Conservation (phyloP, 2,888 invertebrate species). For the Rhimphoctona megacephalus region DNA sequence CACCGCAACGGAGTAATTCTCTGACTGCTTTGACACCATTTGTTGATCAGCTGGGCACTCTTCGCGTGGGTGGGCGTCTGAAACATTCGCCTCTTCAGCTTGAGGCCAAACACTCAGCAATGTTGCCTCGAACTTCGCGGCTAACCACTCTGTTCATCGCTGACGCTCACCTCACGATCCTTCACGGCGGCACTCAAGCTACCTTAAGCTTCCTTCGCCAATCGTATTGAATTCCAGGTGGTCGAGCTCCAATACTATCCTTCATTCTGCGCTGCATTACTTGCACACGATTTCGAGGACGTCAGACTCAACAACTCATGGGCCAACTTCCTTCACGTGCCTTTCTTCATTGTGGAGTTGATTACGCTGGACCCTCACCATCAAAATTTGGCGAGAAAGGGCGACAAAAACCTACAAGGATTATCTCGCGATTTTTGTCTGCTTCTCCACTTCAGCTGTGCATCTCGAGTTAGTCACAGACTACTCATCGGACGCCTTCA, state of each 20-base stretch:
- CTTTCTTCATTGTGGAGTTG: conserved; percentile 57
- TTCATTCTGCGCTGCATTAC: conserved; percentile 51
- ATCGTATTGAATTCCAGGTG: conserved; percentile 35
- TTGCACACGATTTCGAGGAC: conserved; percentile 6
- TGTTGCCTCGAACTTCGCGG: conserved; percentile 42
- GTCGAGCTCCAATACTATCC: conserved; percentile 43
- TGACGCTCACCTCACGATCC: conserved; percentile 47
- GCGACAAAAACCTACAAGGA: conserved; percentile 48
- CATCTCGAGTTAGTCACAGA: conserved; percentile 70
- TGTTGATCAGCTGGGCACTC: conserved; percentile 41
- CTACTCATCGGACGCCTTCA: conserved; percentile 63
- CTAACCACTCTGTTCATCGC: conserved; percentile 48
- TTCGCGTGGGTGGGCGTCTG: conserved; percentile 63
- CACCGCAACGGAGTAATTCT: background rate
- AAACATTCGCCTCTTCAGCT: conserved; percentile 12
- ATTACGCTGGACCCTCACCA: conserved; percentile 68
- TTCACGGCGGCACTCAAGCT: conserved; percentile 60
- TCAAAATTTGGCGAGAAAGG: conserved; percentile 31
- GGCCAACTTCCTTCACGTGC: conserved; percentile 68
- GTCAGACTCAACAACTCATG: conserved; percentile 72
- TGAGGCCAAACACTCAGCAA: conserved; percentile 55
- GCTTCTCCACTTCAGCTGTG: conserved; percentile 63
- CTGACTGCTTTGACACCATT: conserved; percentile 44
- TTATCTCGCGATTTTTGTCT: conserved; percentile 58
- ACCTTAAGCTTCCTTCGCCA: background rate